Conservation (phyloP, 2,888 invertebrate species). For the Nysson spinosus region DNA sequence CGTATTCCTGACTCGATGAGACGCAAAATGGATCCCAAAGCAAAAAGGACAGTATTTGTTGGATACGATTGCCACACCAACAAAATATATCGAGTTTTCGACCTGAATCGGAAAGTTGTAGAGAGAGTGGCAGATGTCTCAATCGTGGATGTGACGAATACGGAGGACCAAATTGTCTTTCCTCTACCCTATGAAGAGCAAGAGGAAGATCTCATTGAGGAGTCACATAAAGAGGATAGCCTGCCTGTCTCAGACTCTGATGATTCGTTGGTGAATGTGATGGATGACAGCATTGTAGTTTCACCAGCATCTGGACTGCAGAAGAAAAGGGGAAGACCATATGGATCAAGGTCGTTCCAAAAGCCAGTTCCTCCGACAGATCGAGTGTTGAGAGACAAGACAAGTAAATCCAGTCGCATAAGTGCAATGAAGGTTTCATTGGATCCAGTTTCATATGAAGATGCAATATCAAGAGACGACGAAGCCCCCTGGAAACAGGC, state of each 20-base stretch:
- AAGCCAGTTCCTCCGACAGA: neutral
- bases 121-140: neutral
- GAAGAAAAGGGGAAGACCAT: conserved; percentile 1
- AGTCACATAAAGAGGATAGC: too few relatives aligned
- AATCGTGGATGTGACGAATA: neutral
- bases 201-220: neutral
- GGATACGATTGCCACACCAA: conserved; percentile 1
- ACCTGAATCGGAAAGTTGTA: neutral
- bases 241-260: too few relatives aligned
- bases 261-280: too few relatives aligned
- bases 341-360: neutral
- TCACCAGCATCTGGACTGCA: neutral
- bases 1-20: conserved; percentile 3
- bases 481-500: neutral
- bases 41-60: neutral
- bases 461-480: conserved; percentile 2
- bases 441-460: conserved; percentile 2
- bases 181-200: neutral
- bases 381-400: neutral
- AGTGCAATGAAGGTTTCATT: neutral
- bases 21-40: conserved; percentile 8
- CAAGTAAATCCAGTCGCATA: neutral
- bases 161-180: neutral
- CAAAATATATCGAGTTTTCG: neutral
- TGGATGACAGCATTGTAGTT: too few relatives aligned